phyloP scores from a whole-genome alignment of 1,140 invertebrate species.

The Charaxes varanes region DNA sequence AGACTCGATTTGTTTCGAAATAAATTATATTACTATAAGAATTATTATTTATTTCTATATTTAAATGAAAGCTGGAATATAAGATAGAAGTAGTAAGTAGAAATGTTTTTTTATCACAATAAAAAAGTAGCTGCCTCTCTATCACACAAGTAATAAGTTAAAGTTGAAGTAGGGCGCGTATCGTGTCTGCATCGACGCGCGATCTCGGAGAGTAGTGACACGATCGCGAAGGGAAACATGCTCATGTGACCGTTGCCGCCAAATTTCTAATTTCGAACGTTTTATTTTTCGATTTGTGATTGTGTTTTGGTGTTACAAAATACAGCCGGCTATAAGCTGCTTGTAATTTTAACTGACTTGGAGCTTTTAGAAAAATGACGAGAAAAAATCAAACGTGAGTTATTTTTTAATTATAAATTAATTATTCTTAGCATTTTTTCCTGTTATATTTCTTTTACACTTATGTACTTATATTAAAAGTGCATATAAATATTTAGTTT shows the following conservation, averaged over 20 bases:
- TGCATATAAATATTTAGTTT: too few relatives aligned
- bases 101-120: slow-evolving; percentile 5
- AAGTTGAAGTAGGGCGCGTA: slow-evolving; percentile 62
- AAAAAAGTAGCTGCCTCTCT: slow-evolving; percentile 29
- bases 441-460: background rate
- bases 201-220: slow-evolving; percentile 65
- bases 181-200: slow-evolving; percentile 48
- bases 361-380: slow-evolving; percentile 27
- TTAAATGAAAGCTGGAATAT: too few relatives aligned
- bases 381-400: slow-evolving; percentile 38
- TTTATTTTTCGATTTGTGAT: slow-evolving; percentile 35
- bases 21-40: too few relatives aligned
- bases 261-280: slow-evolving; percentile 53
- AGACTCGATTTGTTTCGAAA: too few relatives aligned
- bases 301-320: slow-evolving; percentile 39
- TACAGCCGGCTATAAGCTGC: slow-evolving; percentile 14
- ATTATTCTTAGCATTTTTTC: slow-evolving; percentile 1
- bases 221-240: slow-evolving; percentile 61
- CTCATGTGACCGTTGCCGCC: slow-evolving; percentile 64
- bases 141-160: slow-evolving; percentile 50
- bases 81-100: slow-evolving; percentile 1
- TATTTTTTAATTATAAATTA: slow-evolving; percentile 3
- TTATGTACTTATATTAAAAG: too few relatives aligned
- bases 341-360: slow-evolving; percentile 14
- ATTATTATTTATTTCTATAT: too few relatives aligned